Evolutionary conservation across 2,113 vertebrate species (phyloP), one percentile per base, ranked within the genome.

Genomic region (Myiopsitta monachus): DNA sequence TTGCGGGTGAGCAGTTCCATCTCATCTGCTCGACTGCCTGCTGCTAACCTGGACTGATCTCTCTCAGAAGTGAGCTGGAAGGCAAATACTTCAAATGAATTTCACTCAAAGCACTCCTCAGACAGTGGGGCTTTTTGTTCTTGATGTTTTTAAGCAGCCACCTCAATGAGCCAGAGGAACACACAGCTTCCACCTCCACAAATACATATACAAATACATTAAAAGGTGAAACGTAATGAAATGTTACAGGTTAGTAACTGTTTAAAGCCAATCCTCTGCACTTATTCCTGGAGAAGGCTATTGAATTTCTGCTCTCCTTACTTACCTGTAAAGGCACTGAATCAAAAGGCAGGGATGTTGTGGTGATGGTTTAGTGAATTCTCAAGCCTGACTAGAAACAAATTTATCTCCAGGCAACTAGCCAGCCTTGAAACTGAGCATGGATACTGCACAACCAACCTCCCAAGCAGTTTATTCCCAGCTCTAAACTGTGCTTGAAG

Each of bases 391-490:
- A 83, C 52, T 63, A 74, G 86, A 90, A 93, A 83, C 72, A 92
- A 88, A 95, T 86, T 78, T 44, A 88, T 88, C 80, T 88, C 83
- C 83, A 77, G 61, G 83, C 91, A 94, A 63, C 67, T n/a, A 83
- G 66, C 30, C 68, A 95, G 15, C 31, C 68, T 83, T 64, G 59
- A 83, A 86, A 94, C 1, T 16, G 75, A 88, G 68, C 46, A 52
- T 23, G 73, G 90, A 69, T 38, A 61, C 36, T 66, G 63, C 68
- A 69, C 64, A 44, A 49, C 14, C 90, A 91, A 55, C 31, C 64
- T 87, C 74, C 80, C 84, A 67, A 52, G 69, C 77, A 76, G 39
- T 83, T 64, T 16, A 54, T n/a, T 51, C 83, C 44, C 91, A 77
- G 70, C 83, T 86, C 92, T 14, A 69, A 62, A 61, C 14, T 23